Evolutionary conservation across 2,113 vertebrate genomes (phyloP).

Genomic region (Romanogobio albipinnatus): DNA sequence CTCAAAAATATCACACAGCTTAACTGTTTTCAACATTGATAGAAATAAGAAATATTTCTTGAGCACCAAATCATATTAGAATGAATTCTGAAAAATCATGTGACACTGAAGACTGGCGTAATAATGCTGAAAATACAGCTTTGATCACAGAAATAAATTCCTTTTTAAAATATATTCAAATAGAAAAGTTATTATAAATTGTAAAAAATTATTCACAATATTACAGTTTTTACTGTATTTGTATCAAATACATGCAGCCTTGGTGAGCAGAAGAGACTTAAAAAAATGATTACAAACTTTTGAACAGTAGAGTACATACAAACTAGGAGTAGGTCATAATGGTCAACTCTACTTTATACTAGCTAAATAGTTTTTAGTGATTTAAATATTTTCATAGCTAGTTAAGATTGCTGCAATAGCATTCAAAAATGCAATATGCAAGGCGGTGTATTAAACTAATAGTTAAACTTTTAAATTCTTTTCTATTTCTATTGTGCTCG

Average conservation of each 20-base stretch:
- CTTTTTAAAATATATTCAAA: background rate
- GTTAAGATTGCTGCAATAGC: background rate
- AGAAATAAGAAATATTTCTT: background rate
- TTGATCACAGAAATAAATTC: background rate
- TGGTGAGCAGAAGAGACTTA: no score
- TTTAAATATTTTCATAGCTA: background rate
- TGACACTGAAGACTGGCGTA: background rate
- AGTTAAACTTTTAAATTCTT: background rate
- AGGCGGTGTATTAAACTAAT: background rate
- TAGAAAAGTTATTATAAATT: background rate
- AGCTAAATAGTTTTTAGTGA: background rate
- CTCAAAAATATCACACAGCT: background rate
- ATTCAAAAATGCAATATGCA: background rate
- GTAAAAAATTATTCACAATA: background rate
- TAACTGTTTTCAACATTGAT: background rate
- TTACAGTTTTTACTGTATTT: background rate
- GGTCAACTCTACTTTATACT: background rate
- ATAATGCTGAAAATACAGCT: background rate
- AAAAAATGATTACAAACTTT: no score
- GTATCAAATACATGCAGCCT: no score
- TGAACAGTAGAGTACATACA: background rate
- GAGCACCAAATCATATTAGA: background rate
- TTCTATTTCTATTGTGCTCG: background rate
- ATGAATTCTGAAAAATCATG: background rate
- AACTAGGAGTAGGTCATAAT: background rate